phyloP scores from a whole-genome alignment of 2,888 invertebrate genomes.

The Dolichomitus sp. region DNA sequence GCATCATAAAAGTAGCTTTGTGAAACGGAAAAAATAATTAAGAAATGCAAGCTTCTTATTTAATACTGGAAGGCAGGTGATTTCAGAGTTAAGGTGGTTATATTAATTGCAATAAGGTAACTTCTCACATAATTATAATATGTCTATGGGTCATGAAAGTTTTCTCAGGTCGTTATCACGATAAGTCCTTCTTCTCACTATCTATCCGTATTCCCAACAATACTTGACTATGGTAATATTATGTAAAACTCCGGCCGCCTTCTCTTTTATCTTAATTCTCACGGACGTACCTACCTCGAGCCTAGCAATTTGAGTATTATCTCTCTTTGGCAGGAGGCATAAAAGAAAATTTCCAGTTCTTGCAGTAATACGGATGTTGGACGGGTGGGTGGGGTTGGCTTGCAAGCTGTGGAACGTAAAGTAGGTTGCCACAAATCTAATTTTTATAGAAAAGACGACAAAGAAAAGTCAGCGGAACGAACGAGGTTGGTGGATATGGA shows the following conservation, averaged over 20 bases:
- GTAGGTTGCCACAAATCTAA: constrained; percentile 46
- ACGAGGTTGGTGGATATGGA: constrained; percentile 46
- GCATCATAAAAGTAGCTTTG: no score
- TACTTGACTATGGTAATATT: constrained; percentile 30
- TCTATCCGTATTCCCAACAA: constrained; percentile 5
- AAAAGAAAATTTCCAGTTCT: constrained; percentile 24
- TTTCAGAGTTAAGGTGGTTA: neutral
- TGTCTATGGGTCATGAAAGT: neutral
- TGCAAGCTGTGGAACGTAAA: constrained; percentile 25
- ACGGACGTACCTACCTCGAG: constrained; percentile 22
- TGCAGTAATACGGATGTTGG: constrained; percentile 19
- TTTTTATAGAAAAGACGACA: constrained; percentile 53
- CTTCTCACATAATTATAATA: neutral
- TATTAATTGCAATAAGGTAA: neutral
- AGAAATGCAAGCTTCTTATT: no score
- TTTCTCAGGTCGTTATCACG: neutral
- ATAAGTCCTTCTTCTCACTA: neutral
- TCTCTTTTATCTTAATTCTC: constrained; percentile 51
- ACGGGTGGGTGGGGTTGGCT: neutral
- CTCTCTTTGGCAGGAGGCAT: constrained; percentile 31
- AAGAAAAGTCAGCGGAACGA: constrained; percentile 32
- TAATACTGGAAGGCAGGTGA: neutral
- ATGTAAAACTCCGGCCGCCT: constrained; percentile 17
- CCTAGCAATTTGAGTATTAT: constrained; percentile 30
- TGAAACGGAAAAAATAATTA: no score